phyloP scores from a whole-genome alignment of 2,113 vertebrate genomes.

The Semnornis frantzii region DNA sequence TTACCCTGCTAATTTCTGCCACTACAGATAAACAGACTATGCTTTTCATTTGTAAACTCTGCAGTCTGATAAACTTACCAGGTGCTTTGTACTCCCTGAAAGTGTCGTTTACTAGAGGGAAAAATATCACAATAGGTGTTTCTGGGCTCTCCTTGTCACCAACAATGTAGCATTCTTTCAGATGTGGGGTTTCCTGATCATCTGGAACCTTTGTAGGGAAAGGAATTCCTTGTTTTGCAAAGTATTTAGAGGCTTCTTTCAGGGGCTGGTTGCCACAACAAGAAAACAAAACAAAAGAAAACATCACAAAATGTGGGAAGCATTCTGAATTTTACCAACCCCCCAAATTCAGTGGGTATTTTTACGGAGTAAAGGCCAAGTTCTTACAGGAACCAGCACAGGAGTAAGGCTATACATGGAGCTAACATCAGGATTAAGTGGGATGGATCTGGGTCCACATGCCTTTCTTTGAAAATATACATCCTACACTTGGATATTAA shows the following conservation, averaged over 20 bases:
- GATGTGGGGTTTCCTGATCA: constrained; percentile 53
- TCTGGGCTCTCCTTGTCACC: constrained; percentile 66
- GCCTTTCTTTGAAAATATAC: neutral
- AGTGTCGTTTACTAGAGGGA: constrained; percentile 78
- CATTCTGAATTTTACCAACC: neutral
- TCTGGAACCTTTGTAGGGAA: constrained; percentile 72
- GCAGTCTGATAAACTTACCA: constrained; percentile 64
- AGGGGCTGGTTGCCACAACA: constrained; percentile 61
- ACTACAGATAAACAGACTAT: neutral
- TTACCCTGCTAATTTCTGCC: neutral
- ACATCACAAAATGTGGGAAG: neutral
- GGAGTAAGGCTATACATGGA: neutral
- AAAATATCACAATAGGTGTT: constrained; percentile 76
- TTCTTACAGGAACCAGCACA: neutral
- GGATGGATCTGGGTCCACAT: neutral
- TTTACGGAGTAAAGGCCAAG: neutral
- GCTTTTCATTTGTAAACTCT: neutral
- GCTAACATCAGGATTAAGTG: no score
- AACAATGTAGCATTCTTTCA: constrained; percentile 80
- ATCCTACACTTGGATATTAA: neutral
- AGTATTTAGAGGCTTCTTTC: constrained; percentile 79
- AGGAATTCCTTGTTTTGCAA: constrained; percentile 70
- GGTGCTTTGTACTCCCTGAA: constrained; percentile 82
- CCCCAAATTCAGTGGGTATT: neutral
- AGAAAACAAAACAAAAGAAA: neutral